Evolutionary conservation across 1,140 invertebrate species (phyloP).

Genomic region (Zaprionus africanus): DNA sequence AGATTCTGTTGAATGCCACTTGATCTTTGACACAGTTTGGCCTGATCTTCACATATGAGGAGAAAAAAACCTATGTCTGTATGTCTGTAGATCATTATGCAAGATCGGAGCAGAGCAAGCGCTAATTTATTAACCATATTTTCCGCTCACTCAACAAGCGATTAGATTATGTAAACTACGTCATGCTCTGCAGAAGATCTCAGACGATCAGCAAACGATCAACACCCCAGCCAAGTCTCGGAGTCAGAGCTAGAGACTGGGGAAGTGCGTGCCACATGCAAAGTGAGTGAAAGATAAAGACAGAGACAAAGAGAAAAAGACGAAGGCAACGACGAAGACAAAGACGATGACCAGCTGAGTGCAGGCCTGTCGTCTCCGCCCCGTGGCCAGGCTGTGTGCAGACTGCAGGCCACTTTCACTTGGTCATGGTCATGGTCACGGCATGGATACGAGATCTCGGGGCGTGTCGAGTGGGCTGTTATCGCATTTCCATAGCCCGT

Average conservation of each 20-base stretch:
- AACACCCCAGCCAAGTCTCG: slow-evolving; percentile 29
- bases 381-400: slow-evolving; percentile 16
- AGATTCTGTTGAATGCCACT: slow-evolving; percentile 3
- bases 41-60: background rate
- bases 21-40: slow-evolving; percentile 28
- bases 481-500: slow-evolving; percentile 54
- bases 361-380: slow-evolving; percentile 22
- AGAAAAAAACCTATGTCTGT: background rate
- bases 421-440: slow-evolving; percentile 76
- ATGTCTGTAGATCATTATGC: slow-evolving; percentile 18
- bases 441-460: slow-evolving; percentile 16
- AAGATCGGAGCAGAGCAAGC: slow-evolving; percentile 15
- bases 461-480: slow-evolving; percentile 32
- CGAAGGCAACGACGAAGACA: slow-evolving; percentile 21
- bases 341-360: slow-evolving; percentile 34
- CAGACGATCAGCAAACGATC: slow-evolving; percentile 37
- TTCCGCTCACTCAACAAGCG: slow-evolving; percentile 61
- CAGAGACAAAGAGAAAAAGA: slow-evolving; percentile 24
- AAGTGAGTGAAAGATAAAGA: slow-evolving; percentile 46
- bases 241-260: background rate
- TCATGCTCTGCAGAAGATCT: slow-evolving; percentile 44
- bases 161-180: slow-evolving; percentile 64
- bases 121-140: slow-evolving; percentile 66
- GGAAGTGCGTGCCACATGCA: slow-evolving; percentile 72
- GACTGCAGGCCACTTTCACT: slow-evolving; percentile 62